A percentile compares a stretch with the other conserved stretches of the same genome.
phyloP scores from a whole-genome alignment of 1,140 invertebrate species.

The Hydropsyche tenuis region DNA sequence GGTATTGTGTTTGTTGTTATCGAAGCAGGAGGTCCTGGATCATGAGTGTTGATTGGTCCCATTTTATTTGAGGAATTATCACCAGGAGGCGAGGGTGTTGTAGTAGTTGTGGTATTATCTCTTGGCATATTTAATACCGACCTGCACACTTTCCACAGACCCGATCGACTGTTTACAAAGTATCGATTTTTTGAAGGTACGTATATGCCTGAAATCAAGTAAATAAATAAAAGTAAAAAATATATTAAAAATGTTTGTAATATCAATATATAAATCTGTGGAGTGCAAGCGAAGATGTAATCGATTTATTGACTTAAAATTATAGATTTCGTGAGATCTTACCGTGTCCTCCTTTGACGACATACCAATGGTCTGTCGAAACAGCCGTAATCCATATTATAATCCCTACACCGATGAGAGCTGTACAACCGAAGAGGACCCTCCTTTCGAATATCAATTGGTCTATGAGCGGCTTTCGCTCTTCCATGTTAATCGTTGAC shows the following conservation, averaged over 20 bases:
- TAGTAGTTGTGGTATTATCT: slow-evolving; percentile 30
- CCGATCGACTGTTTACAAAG: slow-evolving; percentile 68
- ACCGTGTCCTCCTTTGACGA: slow-evolving; percentile 65
- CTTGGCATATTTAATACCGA: slow-evolving; percentile 51
- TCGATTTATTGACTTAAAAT: not conserved
- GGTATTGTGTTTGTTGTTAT: slow-evolving; percentile 23
- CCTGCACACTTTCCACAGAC: slow-evolving; percentile 73
- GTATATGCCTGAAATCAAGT: slow-evolving; percentile 62
- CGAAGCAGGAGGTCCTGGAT: slow-evolving; percentile 21
- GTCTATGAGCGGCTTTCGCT: slow-evolving; percentile 63
- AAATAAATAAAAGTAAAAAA: too few relatives aligned
- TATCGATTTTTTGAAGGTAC: slow-evolving; percentile 64
- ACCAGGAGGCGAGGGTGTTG: not conserved
- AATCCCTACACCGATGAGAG: slow-evolving; percentile 69
- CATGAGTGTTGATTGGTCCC: slow-evolving; percentile 1
- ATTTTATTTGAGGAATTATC: not conserved
- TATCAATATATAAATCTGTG: slow-evolving; percentile 1
- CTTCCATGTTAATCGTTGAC: slow-evolving; percentile 61
- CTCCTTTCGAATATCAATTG: slow-evolving; percentile 73
- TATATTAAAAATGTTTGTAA: too few relatives aligned
- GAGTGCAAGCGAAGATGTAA: not conserved
- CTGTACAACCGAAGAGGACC: slow-evolving; percentile 72
- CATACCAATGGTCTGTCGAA: slow-evolving; percentile 77
- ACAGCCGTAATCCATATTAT: slow-evolving; percentile 78
- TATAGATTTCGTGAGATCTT: slow-evolving; percentile 43